Percentiles rank a stretch among this genome's conserved stretches.
phyloP scores from a whole-genome alignment of 2,113 vertebrate genomes.

The Corythaixoides concolor region DNA sequence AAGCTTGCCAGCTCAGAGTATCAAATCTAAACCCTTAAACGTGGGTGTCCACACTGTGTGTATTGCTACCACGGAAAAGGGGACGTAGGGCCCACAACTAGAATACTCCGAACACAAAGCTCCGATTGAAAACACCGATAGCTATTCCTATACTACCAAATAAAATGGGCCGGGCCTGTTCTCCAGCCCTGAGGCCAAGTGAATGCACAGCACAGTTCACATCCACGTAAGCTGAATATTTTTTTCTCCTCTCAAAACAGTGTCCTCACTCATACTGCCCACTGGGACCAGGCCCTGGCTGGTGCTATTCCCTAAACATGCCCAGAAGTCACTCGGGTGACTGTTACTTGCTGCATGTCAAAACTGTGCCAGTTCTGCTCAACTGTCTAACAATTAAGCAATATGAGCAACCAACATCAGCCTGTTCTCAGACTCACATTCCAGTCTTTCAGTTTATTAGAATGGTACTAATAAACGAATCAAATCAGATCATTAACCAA shows the following conservation, averaged over 20 bases:
- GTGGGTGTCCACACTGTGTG: fast-evolving
- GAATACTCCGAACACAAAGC: neutral
- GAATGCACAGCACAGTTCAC: neutral
- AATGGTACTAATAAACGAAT: too few species aligned
- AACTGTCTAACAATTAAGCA: neutral
- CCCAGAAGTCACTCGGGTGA: neutral
- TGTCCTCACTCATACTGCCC: neutral
- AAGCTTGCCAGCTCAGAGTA: constrained; percentile 71
- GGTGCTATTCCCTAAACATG: neutral
- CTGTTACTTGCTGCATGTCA: neutral
- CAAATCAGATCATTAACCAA: neutral
- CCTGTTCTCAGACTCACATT: neutral
- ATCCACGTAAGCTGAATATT: neutral
- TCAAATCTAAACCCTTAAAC: neutral
- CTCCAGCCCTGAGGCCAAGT: neutral
- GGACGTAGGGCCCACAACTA: neutral
- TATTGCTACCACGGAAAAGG: neutral
- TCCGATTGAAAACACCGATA: neutral
- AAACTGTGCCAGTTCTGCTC: neutral
- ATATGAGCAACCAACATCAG: fast-evolving
- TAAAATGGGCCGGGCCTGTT: neutral
- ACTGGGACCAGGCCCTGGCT: neutral
- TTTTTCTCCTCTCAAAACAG: neutral
- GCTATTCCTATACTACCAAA: neutral
- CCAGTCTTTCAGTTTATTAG: neutral